These are phyloP conservation scores for Cynodonichthys magdalenae DNA, from an alignment of 2,797 vertebrate species.

Conservation along the genomic window DNA sequence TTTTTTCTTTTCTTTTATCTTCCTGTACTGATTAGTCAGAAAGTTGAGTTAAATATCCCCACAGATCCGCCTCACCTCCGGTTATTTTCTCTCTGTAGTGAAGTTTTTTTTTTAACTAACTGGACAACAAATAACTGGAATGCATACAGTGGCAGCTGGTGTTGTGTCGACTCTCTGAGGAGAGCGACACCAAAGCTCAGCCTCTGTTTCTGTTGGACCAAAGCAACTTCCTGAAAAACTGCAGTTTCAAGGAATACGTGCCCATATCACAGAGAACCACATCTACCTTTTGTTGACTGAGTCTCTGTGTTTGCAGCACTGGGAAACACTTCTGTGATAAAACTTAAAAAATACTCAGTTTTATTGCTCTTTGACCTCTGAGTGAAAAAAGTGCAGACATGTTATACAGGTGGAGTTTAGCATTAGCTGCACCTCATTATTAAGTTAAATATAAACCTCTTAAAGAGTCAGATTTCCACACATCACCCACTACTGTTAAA, in stretches of 20 bases:
- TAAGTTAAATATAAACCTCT: too few relatives aligned
- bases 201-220: slow-evolving; percentile 48
- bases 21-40: slow-evolving; percentile 7
- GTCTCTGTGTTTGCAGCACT: background rate
- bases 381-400: too few relatives aligned
- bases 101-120: slow-evolving; percentile 31
- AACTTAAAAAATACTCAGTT: too few relatives aligned
- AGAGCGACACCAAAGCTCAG: slow-evolving; percentile 29
- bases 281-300: slow-evolving; percentile 4
- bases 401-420: too few relatives aligned
- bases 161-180: slow-evolving; percentile 63
- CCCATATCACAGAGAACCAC: slow-evolving; percentile 1
- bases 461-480: too few relatives aligned
- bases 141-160: slow-evolving; percentile 68
- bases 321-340: background rate
- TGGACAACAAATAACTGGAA: slow-evolving; percentile 50
- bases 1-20: slow-evolving; percentile 1
- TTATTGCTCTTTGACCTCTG: background rate
- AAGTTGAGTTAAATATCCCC: slow-evolving; percentile 10
- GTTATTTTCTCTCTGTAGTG: slow-evolving; percentile 23
- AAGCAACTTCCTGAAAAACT: slow-evolving; percentile 36
- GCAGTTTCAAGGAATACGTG: slow-evolving; percentile 5
- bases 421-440: too few relatives aligned
- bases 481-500: too few relatives aligned
- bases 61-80: slow-evolving; percentile 10